phyloP scores from a whole-genome alignment of 2,797 vertebrate species.

The Clarias laeviceps region DNA sequence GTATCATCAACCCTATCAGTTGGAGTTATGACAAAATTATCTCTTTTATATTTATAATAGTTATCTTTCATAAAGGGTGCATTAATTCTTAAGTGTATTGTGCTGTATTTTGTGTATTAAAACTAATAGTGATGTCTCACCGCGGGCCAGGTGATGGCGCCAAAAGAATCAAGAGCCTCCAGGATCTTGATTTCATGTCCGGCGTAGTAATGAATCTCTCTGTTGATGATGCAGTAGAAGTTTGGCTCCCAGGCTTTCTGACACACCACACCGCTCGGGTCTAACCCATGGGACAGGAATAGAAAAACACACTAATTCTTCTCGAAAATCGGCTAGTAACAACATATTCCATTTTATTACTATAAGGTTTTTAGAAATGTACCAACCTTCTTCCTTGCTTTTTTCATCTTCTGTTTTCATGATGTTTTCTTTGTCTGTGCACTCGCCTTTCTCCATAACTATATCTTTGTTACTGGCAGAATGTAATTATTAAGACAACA shows the following conservation, averaged over 20 bases:
- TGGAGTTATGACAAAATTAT: too few species aligned
- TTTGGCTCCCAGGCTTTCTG: constrained; percentile 72
- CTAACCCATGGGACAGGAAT: constrained; percentile 18
- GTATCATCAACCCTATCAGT: too few species aligned
- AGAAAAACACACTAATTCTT: not conserved
- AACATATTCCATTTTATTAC: not conserved
- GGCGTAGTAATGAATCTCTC: constrained; percentile 77
- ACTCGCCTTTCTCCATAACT: constrained; percentile 20
- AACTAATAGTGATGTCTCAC: constrained; percentile 69
- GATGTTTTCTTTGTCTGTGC: constrained; percentile 5
- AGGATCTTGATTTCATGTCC: constrained; percentile 82
- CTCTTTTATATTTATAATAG: too few species aligned
- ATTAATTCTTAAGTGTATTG: not conserved
- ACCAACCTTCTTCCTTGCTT: not conserved
- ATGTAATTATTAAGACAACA: not conserved
- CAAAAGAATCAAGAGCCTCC: constrained; percentile 83
- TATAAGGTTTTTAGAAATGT: not conserved
- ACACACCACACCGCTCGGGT: not conserved
- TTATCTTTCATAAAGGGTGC: not conserved
- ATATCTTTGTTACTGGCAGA: not conserved
- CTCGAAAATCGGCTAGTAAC: not conserved
- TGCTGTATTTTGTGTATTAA: too few species aligned
- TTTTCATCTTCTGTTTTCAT: constrained; percentile 5
- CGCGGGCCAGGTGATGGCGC: constrained; percentile 85
- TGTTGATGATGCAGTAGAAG: constrained; percentile 70